Conservation (phyloP, 1,140 invertebrate genomes). For the Amyelois transitella region DNA sequence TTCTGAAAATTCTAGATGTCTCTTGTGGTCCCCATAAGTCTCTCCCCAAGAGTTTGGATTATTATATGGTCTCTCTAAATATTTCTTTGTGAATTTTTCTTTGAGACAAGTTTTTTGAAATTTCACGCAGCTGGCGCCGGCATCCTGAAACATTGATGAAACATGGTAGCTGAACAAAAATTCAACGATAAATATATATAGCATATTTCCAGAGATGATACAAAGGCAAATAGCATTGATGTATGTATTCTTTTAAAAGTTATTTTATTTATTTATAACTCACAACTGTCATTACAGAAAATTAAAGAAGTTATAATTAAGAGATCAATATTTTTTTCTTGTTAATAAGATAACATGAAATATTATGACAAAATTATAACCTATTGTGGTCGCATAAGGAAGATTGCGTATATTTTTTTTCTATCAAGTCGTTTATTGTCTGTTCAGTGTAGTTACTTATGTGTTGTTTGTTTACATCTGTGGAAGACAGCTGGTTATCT, state of each 20-base stretch:
- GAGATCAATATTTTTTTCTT: neutral
- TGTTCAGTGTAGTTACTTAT: too few species aligned
- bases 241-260: too few species aligned
- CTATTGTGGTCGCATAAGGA: too few species aligned
- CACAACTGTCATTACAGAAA: neutral
- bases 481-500: too few species aligned
- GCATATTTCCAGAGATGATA: neutral
- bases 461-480: too few species aligned
- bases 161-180: neutral
- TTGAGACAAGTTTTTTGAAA: conserved; percentile 85
- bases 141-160: conserved; percentile 75
- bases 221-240: neutral
- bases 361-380: too few species aligned
- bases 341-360: neutral
- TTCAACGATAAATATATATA: neutral
- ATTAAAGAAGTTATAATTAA: neutral
- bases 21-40: conserved; percentile 87
- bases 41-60: conserved; percentile 81
- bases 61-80: conserved; percentile 77
- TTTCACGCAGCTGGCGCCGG: conserved; percentile 87
- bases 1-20: conserved; percentile 80
- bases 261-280: too few species aligned
- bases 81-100: conserved; percentile 81
- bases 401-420: too few species aligned
- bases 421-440: too few species aligned